Evolutionary conservation across 2,797 vertebrate genomes (phyloP).

Genomic region (Syndactyla subalaris): DNA sequence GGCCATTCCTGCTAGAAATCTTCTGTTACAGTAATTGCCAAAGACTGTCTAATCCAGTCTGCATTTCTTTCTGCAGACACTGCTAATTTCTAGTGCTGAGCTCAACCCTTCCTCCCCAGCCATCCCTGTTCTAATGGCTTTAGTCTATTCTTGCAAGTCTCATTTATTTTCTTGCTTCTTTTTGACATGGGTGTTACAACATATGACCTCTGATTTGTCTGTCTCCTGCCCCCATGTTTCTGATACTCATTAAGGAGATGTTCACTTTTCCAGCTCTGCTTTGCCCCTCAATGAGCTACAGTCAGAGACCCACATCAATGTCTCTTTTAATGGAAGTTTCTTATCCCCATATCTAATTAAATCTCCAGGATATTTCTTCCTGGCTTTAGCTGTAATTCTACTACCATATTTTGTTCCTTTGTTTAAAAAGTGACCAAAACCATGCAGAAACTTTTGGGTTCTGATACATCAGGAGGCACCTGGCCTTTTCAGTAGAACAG

Average conservation of each 20-base stretch:
- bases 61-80: not conserved
- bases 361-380: not conserved
- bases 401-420: not conserved
- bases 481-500: not conserved
- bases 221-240: constrained; percentile 3
- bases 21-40: not conserved
- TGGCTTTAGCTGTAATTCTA: not conserved
- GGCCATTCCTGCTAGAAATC: not conserved
- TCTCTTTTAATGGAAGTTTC: not conserved
- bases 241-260: constrained; percentile 31
- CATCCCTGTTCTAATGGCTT: not conserved
- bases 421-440: not conserved
- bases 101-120: not conserved
- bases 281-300: not conserved
- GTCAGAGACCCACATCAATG: not conserved
- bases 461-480: not conserved
- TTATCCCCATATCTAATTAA: not conserved
- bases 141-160: constrained; percentile 19
- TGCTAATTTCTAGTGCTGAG: not conserved
- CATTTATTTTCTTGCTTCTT: constrained; percentile 54
- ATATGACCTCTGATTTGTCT: constrained; percentile 23
- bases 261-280: constrained; percentile 12
- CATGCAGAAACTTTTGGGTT: not conserved
- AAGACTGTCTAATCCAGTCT: not conserved
- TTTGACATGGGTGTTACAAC: not conserved